A percentile compares a stretch with the other conserved stretches of the same genome.
phyloP scores from a whole-genome alignment of 2,888 invertebrate species.

The Morinoia aosen region DNA sequence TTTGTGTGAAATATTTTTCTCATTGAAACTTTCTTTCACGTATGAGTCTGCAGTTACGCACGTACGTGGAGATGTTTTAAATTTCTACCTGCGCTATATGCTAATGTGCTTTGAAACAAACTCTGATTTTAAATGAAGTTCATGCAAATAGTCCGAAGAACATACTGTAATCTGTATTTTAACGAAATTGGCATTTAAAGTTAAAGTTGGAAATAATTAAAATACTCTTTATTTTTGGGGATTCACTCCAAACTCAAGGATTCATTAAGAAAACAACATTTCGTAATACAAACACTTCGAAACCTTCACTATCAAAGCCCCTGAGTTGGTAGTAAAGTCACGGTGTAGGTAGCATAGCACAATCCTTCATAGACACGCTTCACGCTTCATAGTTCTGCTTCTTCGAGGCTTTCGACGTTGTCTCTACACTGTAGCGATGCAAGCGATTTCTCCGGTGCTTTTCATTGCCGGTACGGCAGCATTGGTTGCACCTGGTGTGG shows the following conservation, averaged over 20 bases:
- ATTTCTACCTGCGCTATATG: neutral
- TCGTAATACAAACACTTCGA: neutral
- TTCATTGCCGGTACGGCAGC: neutral
- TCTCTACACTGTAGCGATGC: neutral
- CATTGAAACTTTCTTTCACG: too few species aligned
- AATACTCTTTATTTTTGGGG: neutral
- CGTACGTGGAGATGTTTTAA: neutral
- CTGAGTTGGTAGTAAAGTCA: neutral
- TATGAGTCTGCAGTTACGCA: too few species aligned
- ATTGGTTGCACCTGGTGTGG: neutral
- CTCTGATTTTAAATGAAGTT: neutral
- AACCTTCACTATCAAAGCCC: neutral
- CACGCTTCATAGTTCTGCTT: neutral
- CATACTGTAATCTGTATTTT: neutral
- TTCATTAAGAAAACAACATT: neutral
- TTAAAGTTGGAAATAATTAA: neutral
- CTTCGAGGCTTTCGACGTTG: slow-evolving; percentile 12
- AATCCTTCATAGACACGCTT: neutral
- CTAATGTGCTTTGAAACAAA: neutral
- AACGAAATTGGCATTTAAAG: neutral
- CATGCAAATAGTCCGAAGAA: neutral
- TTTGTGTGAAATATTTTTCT: too few species aligned
- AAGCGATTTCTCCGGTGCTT: neutral
- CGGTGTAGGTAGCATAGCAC: neutral
- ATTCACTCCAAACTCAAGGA: neutral